Evolutionary conservation across 2,888 invertebrate genomes (phyloP), one percentile per base, ranked within the genome.

Genomic region (Trichopria drosophilae): DNA sequence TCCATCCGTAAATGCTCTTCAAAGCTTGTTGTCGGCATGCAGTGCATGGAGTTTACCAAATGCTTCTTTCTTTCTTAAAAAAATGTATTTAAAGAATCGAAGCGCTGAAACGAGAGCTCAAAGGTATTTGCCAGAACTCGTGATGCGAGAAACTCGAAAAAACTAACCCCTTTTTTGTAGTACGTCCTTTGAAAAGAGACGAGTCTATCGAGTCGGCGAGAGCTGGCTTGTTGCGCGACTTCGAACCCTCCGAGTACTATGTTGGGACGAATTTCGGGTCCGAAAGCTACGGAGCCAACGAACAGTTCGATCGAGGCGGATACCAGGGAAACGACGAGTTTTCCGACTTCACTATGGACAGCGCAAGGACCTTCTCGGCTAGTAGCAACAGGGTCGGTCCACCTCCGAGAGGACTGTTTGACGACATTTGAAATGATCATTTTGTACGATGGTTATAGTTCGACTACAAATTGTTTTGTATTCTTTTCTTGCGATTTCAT

Each of bases 351-450:
- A 72, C 72, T 24, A 64, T 69, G 6, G 71, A 72, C 40, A 76
- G 74, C 58, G 55, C 72, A 12, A 75, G 72, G 53, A 65, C 72
- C 42, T 77, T 77, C 60, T 73, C 76, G 35, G 61, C 68, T 12
- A 74, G 73, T 51, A 69, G 69, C 10, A 81, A 57, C 56, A 69
- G 84, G 57, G 80, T 85, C 62, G 85, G 84, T 1, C 82, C 83
- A 53, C 87, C 89, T 0, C 90, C 89, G 0, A 80, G 86, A 59
- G 88, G 89, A 7, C 80, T 92, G 51, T 92, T 92, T 62, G 91
- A 92, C 69, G 91, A 92, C 72, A 89, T 92, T 52, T 91, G 80
- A 76, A 55, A 24, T 1, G 22, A 6, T n/a, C n/a, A n/a, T n/a
- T n/a, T n/a, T n/a, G n/a, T n/a, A n/a, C n/a, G n/a, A n/a, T n/a